A percentile compares a stretch with the other conserved stretches of the same genome.
phyloP scores from a whole-genome alignment of 2,888 invertebrate species.

The Cantharis nigra region DNA sequence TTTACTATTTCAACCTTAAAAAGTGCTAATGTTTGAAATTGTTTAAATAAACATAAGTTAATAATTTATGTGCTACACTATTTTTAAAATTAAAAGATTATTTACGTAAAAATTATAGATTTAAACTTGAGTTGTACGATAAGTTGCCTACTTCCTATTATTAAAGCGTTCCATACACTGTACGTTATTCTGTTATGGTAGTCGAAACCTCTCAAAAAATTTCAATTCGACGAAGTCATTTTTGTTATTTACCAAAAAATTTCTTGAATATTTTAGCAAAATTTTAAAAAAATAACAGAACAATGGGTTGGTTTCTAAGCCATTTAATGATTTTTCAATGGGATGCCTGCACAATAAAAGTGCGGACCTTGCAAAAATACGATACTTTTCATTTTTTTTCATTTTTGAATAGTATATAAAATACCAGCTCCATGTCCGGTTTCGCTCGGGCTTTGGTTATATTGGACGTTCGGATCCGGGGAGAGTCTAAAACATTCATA shows the following conservation, averaged over 20 bases:
- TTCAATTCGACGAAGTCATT: background rate
- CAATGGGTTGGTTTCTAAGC: too few relatives aligned
- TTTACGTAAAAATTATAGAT: background rate
- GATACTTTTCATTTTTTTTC: too few relatives aligned
- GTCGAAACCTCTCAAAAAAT: background rate
- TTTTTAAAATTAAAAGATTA: background rate
- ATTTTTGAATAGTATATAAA: too few relatives aligned
- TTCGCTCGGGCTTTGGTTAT: too few relatives aligned
- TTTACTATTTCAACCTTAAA: background rate
- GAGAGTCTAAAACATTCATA: too few relatives aligned
- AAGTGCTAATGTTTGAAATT: background rate
- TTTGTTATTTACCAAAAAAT: background rate
- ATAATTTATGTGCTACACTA: background rate
- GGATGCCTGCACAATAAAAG: too few relatives aligned
- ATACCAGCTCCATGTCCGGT: too few relatives aligned
- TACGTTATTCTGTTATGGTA: background rate
- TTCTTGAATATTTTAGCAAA: too few relatives aligned
- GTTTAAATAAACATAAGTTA: background rate
- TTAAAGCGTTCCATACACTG: background rate
- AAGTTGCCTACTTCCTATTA: background rate
- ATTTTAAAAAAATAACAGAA: too few relatives aligned
- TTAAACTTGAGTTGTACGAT: background rate
- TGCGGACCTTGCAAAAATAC: too few relatives aligned
- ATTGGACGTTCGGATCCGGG: too few relatives aligned
- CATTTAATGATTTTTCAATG: too few relatives aligned